These are phyloP conservation scores for Panzeria rudis DNA, from an alignment of 2,888 invertebrate genomes.

Conservation along the genomic window DNA sequence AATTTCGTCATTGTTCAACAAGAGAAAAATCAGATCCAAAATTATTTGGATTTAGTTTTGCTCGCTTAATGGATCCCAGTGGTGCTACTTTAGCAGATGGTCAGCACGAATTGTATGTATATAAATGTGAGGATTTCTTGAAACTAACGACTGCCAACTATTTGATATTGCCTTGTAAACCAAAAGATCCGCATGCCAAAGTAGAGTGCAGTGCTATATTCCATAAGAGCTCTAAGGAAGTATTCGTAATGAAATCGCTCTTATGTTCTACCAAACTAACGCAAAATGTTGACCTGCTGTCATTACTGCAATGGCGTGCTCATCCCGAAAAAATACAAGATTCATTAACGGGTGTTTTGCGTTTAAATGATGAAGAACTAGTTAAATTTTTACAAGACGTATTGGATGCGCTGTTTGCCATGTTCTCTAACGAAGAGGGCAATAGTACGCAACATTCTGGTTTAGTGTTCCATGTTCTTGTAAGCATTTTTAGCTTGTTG, in stretches of 20 bases:
- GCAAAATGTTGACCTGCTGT: conserved; percentile 95
- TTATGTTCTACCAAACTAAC: conserved; percentile 98
- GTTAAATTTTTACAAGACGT: conserved; percentile 98
- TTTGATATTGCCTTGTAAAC: conserved; percentile 87
- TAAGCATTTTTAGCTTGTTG: conserved; percentile 94
- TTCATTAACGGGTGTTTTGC: conserved; percentile 91
- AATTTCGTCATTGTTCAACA: conserved; percentile 96
- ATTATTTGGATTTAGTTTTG: conserved; percentile 95
- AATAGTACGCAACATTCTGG: conserved; percentile 95
- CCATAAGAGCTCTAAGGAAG: conserved; percentile 92
- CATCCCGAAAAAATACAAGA: conserved; percentile 94
- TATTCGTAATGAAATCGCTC: conserved; percentile 91
- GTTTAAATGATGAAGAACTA: conserved; percentile 94
- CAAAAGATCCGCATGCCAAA: conserved; percentile 85
- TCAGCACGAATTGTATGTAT: conserved; percentile 94
- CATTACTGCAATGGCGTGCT: conserved; percentile 95
- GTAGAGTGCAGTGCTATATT: conserved; percentile 85
- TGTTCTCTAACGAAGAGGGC: conserved; percentile 97
- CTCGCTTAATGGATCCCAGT: conserved; percentile 94
- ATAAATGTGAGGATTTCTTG: conserved; percentile 93
- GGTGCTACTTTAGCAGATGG: conserved; percentile 95
- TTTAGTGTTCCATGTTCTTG: conserved; percentile 95
- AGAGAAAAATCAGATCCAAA: conserved; percentile 95
- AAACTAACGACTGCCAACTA: conserved; percentile 86
- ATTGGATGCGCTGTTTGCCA: conserved; percentile 94